phyloP scores from a whole-genome alignment of 2,888 invertebrate genomes.

The Epistrophella euchroma region DNA sequence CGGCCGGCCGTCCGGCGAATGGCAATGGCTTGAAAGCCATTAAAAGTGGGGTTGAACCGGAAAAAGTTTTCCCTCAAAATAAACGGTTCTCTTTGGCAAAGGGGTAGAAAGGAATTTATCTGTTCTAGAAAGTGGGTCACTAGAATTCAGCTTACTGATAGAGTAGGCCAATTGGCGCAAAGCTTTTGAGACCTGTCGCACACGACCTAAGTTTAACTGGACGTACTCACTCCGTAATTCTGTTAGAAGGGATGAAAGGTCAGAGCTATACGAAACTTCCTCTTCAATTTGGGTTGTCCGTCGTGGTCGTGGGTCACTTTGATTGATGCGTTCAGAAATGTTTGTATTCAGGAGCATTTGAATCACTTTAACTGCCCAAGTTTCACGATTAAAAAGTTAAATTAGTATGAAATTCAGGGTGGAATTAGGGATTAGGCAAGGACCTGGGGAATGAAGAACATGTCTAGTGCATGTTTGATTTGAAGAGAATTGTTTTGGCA shows the following conservation, averaged over 20 bases:
- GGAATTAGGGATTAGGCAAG: slow-evolving; percentile 42
- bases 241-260: slow-evolving; percentile 32
- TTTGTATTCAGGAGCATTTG: slow-evolving; percentile 59
- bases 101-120: slow-evolving; percentile 45
- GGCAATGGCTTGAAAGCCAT: neutral
- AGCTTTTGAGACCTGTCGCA: slow-evolving; percentile 38
- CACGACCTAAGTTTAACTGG: slow-evolving; percentile 35
- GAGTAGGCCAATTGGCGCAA: slow-evolving; percentile 61
- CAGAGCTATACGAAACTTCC: slow-evolving; percentile 15
- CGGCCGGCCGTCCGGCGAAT: no score
- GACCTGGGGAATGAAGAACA: slow-evolving; percentile 3
- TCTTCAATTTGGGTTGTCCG: slow-evolving; percentile 26
- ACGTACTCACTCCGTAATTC: slow-evolving; percentile 2
- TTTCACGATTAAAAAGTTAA: slow-evolving; percentile 71
- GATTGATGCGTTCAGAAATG: slow-evolving; percentile 66
- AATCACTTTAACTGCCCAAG: slow-evolving; percentile 64
- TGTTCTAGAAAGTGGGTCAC: slow-evolving; percentile 55
- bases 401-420: slow-evolving; percentile 40
- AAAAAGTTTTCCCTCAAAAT: slow-evolving; percentile 16
- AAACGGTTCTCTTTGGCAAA: slow-evolving; percentile 28
- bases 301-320: slow-evolving; percentile 32
- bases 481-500: slow-evolving; percentile 15
- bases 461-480: slow-evolving; percentile 24
- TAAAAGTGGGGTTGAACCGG: slow-evolving; percentile 23
- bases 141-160: slow-evolving; percentile 29